Evolutionary conservation across 2,888 invertebrate species (phyloP), one percentile per base, ranked within the genome.

Genomic region (Drosophila anceps): DNA sequence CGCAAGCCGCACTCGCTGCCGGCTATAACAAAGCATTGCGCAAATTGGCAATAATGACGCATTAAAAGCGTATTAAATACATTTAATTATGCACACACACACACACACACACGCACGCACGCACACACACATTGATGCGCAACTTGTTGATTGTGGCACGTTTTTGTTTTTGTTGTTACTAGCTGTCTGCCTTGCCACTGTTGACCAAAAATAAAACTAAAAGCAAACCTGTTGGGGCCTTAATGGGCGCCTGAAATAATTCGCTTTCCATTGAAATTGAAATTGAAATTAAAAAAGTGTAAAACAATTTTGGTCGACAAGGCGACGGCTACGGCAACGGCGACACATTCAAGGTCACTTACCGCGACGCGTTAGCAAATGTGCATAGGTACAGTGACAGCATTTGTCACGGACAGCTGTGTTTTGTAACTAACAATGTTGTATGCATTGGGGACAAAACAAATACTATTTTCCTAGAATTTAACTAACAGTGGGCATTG

Each of bases 1-100:
- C 59, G 64, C 29, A 55, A 62, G 57, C 53, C 48, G 37, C 44
- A 24, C 24, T 46, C 43, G 58, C 55, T 50, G 35, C 59, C 63
- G 39, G 54, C 59, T 43, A 51, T 8, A 59, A 54, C 29, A 59
- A 67, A 39, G 35, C 50, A 18, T 81, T 81, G 73, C 67, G 66
- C 59, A 64, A 73, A 76, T 75, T 73, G 70, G 64, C 71, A 82
- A 86, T 86, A 81, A 84, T 84, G 79, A 84, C 74, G 85, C 85
- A 82, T 89, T 87, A 68, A 81, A 79, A 64, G 67, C 46, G 64
- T 74, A 76, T 89, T 89, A 64, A 81, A 79, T 87, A 63, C 59
- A 67, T 76, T 50, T 59, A 59, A 48, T 59, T 60, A 35, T 43
- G 50, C 51, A 18, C n/a, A 7, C 24, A 10, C 53, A 53, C 18